A percentile compares a stretch with the other conserved stretches of the same genome.
Evolutionary conservation across 1,140 invertebrate genomes (phyloP).

Genomic region (Psilanteris sp.): DNA sequence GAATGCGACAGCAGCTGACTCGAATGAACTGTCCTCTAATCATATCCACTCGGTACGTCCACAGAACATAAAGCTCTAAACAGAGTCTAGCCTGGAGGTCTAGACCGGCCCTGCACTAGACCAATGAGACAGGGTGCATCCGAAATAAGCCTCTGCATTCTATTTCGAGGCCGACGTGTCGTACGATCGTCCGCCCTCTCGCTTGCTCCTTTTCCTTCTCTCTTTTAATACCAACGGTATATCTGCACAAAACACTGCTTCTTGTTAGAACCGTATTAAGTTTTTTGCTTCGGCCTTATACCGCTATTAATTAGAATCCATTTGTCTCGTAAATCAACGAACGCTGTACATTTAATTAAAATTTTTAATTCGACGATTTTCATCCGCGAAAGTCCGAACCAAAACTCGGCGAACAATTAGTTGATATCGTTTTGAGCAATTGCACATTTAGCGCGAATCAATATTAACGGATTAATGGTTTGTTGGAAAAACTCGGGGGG

Average conservation of each 20-base stretch:
- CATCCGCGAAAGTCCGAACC: too few relatives aligned
- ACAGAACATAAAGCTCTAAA: slow-evolving; percentile 66
- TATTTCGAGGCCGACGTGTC: slow-evolving; percentile 71
- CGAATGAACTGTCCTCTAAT: slow-evolving; percentile 64
- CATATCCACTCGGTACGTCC: slow-evolving; percentile 52
- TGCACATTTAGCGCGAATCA: too few relatives aligned
- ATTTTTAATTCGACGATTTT: slow-evolving; percentile 8
- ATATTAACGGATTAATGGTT: too few relatives aligned
- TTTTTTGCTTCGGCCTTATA: slow-evolving; percentile 3
- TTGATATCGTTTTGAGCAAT: too few relatives aligned
- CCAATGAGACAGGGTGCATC: slow-evolving; percentile 71
- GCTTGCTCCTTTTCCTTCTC: too few relatives aligned
- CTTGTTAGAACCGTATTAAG: slow-evolving; percentile 37
- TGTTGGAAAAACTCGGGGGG: too few relatives aligned
- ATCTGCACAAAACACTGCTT: slow-evolving; percentile 66
- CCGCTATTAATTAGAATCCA: slow-evolving; percentile 15
- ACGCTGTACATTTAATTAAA: slow-evolving; percentile 7
- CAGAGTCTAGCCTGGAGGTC: slow-evolving; percentile 73
- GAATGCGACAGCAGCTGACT: slow-evolving; percentile 57
- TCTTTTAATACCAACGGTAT: slow-evolving; percentile 46
- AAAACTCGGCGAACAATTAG: too few relatives aligned
- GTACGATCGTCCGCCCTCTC: slow-evolving; percentile 62
- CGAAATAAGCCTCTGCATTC: slow-evolving; percentile 73
- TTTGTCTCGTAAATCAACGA: slow-evolving; percentile 3
- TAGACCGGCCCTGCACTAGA: slow-evolving; percentile 74